phyloP scores from a whole-genome alignment of 2,113 vertebrate species.

The Cygnus atratus region DNA sequence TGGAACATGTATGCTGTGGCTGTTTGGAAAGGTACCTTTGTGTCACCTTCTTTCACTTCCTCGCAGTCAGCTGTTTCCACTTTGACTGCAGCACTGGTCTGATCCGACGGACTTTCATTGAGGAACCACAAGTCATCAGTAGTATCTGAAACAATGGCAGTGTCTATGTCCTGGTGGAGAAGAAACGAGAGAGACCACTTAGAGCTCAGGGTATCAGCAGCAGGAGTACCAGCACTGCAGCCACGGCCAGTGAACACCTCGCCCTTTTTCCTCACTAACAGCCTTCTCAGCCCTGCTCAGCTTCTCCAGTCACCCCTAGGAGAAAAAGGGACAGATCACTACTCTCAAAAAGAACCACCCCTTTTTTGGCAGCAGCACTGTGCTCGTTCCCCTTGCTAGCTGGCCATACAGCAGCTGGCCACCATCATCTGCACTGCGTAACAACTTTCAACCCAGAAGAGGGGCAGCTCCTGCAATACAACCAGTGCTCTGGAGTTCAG shows the following conservation, averaged over 20 bases:
- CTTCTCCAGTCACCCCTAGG: not conserved
- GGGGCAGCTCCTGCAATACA: not conserved
- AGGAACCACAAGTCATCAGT: conserved; percentile 96
- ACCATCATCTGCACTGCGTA: not conserved
- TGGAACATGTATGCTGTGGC: rapidly evolving
- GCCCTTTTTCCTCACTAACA: not conserved
- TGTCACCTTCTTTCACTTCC: conserved; percentile 73
- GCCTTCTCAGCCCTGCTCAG: not conserved
- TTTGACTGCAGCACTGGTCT: conserved; percentile 84
- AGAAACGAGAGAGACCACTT: not conserved
- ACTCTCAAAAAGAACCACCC: not conserved
- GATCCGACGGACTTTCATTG: conserved; percentile 87
- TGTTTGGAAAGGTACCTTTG: conserved; percentile 63
- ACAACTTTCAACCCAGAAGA: not conserved
- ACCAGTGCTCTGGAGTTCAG: not conserved
- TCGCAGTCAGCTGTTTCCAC: conserved; percentile 77
- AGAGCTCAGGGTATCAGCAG: not conserved
- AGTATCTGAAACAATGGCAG: conserved; percentile 93
- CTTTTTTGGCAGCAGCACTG: not conserved
- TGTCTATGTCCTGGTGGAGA: conserved; percentile 88
- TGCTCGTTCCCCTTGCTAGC: not conserved
- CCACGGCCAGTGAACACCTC: not conserved
- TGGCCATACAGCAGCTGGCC: not conserved
- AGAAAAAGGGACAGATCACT: not conserved
- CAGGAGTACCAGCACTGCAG: not conserved